Evolutionary conservation across 1,140 invertebrate species (phyloP).

Genomic region (Choristoneura fumiferana): DNA sequence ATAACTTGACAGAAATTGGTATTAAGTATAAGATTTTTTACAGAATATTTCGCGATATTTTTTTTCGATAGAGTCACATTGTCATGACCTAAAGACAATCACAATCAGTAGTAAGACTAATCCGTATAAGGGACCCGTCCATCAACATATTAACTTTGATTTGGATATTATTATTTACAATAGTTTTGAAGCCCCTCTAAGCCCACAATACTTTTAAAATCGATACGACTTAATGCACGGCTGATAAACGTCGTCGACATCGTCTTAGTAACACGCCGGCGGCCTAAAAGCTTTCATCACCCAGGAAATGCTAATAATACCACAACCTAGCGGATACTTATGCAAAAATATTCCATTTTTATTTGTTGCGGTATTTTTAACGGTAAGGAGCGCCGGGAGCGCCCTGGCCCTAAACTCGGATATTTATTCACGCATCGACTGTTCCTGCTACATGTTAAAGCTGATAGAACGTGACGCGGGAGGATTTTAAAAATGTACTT

Average conservation of each 20-base stretch:
- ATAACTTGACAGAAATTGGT: no score
- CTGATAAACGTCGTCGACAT: conserved; percentile 48
- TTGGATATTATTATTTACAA: neutral
- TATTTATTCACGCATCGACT: conserved; percentile 64
- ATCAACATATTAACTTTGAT: neutral
- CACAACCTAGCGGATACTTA: conserved; percentile 44
- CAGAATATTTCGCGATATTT: no score
- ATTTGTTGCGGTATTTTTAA: conserved; percentile 60
- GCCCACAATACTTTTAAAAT: conserved; percentile 35
- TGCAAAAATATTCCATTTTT: conserved; percentile 76
- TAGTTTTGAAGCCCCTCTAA: no score
- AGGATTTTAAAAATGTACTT: conserved; percentile 23
- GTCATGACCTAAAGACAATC: no score
- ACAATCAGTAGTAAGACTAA: no score
- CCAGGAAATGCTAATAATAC: conserved; percentile 73
- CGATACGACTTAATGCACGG: conserved; percentile 53
- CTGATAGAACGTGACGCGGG: conserved; percentile 56
- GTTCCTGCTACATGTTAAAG: conserved; percentile 45
- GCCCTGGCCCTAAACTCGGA: conserved; percentile 59
- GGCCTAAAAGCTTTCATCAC: conserved; percentile 74
- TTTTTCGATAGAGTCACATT: no score
- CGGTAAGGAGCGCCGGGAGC: conserved; percentile 41
- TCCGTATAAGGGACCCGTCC: no score
- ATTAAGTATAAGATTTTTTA: no score
- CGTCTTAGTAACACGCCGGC: conserved; percentile 57